Percentiles rank a stretch among this genome's conserved stretches.
phyloP scores from a whole-genome alignment of 30 jellyfish, hydroid and myxozoan genomes.

The Calvadosia cruxmelitensis region DNA sequence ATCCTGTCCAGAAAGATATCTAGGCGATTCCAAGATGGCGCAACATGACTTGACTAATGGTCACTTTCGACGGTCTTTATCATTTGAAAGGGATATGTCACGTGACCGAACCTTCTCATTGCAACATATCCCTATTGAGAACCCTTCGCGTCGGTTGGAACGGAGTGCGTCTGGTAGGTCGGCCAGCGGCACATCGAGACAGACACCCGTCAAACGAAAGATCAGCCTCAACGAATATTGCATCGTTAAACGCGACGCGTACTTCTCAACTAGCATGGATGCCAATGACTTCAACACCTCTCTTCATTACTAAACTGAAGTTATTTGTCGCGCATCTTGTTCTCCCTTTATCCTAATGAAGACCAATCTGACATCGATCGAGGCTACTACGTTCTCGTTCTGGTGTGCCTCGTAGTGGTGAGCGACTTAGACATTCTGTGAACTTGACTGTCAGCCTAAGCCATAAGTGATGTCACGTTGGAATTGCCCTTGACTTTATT shows the following conservation, averaged over 20 bases:
- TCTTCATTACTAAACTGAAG: conserved; percentile 2
- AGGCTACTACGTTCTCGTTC: too few relatives aligned
- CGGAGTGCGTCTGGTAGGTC: conserved; percentile 21
- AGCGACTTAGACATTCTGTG: too few relatives aligned
- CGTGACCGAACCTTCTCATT: not conserved
- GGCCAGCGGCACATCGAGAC: conserved; percentile 23
- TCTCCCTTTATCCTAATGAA: too few relatives aligned
- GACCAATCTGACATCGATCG: too few relatives aligned
- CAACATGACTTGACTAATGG: not conserved
- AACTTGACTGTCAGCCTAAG: too few relatives aligned
- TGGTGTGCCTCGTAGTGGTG: too few relatives aligned
- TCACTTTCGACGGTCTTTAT: not conserved
- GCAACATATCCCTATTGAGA: not conserved
- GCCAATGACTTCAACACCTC: conserved; percentile 40
- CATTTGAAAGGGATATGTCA: not conserved
- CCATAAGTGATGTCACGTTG: too few relatives aligned
- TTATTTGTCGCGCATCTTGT: too few relatives aligned
- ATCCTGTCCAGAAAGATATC: too few relatives aligned
- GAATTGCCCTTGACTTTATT: too few relatives aligned
- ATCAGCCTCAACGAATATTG: conserved; percentile 85
- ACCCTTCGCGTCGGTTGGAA: not conserved
- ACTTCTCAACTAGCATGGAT: conserved; percentile 23
- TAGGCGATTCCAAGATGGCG: too few relatives aligned
- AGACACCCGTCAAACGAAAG: conserved; percentile 70
- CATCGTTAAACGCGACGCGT: conserved; percentile 55